Evolutionary conservation across 2,888 invertebrate genomes (phyloP), one percentile per base, ranked within the genome.

Genomic region (Sarcophaga subvicina): DNA sequence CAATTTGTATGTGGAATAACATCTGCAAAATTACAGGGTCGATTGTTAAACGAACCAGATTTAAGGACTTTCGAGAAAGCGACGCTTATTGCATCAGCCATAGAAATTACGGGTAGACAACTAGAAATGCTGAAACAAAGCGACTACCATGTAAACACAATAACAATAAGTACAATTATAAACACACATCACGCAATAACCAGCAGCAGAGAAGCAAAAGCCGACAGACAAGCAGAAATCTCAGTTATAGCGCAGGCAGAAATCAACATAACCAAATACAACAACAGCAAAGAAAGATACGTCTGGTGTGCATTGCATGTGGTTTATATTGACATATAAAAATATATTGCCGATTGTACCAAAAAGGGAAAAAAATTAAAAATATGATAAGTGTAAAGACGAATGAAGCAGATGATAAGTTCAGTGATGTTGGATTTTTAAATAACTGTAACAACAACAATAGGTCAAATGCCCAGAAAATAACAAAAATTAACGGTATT

Each of bases 201-300:
- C 73, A 73, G 63, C 64, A 75, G 64, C 71, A 72, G 60, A 64
- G 64, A 73, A 64, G 17, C 25, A 75, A 22, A 22, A 22, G 22
- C 22, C 22, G 49, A 25, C 75, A 75, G 64, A 47, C n/a, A 22
- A 64, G n/a, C 27, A 20, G 49, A 64, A 64, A 27, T n/a, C 71
- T 49, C 54, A 70, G 54, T 54, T 25, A n/a, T 6, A 66, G 64
- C 12, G 8, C 64, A 3, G 45, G 54, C 27, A 75, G 54, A 75
- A 64, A 64, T 64, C 64, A 73, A 27, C 3, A n/a, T 6, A 22
- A 25, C 49, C 75, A 75, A 64, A 17, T 2, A 8, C 64, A 75
- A 27, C 64, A 64, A 17, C 64, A 64, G 5, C 63, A 64, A 64
- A 75, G 64, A 75, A 75, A 75, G 8, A 73, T 14, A 47, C 62